Evolutionary conservation across 2,113 vertebrate species (phyloP), one percentile per base, ranked within the genome.

Genomic region (Hemiprocne comata): DNA sequence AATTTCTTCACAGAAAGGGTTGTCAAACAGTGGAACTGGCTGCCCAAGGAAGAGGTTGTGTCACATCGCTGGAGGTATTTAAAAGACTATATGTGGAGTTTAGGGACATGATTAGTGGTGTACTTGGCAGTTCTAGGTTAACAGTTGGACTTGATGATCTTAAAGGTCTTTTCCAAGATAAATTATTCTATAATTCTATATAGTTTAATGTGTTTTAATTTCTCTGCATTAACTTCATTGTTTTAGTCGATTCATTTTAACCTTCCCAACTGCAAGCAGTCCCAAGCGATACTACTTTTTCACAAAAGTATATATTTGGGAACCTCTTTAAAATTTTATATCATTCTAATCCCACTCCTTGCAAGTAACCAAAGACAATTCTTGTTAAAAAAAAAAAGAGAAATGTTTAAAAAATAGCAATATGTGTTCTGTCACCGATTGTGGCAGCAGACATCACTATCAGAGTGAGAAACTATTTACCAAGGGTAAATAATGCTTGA

Each of bases 351-450:
- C 55, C 33, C 62, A 69, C 31, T 88, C 67, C 73, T 85, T 87
- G 67, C 53, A 85, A 93, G 44, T 84, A 96, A 94, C 61, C 42
- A 65, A 87, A 64, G 85, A 90, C 90, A 79, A 95, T 31, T 72
- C 60, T 55, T 88, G 13, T 90, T 91, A 87, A 82, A 73, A 89
- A 80, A 81, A 76, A 61, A 23, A 17, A 87, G n/a, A 65, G 21
- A 44, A 48, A 66, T 48, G 20, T 21, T 21, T 48, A 48, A 50
- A 0, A 0, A 65, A n/a, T 16, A 67, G 19, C 84, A 51, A 75
- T 92, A 76, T 91, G 40, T 55, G 75, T 91, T 96, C 57, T 91
- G 75, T 88, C 58, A 15, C 89, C 76, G 95, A 82, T 95, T 94
- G 74, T 42, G 89, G 29, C 53, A 95, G 57, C 54, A 93, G 84